Conservation (phyloP, 2,888 invertebrate genomes). For the Drosophila pseudotakahashii region DNA sequence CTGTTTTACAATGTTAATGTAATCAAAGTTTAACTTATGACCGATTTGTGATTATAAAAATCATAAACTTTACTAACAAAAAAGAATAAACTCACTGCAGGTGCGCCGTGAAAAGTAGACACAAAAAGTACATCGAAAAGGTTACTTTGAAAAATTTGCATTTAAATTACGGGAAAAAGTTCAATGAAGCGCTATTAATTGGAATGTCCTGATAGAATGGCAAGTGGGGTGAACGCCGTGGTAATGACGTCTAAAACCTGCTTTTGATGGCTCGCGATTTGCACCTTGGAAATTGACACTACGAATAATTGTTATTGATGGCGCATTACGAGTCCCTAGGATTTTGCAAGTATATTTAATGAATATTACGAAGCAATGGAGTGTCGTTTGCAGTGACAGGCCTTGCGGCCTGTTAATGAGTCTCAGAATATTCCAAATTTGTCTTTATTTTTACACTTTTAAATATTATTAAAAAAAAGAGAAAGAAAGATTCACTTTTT, state of each 20-base stretch:
- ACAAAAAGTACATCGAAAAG: slow-evolving; percentile 16
- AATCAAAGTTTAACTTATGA: slow-evolving; percentile 74
- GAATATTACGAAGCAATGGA: slow-evolving; percentile 12
- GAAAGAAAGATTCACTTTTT: no score
- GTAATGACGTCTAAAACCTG: slow-evolving; percentile 53
- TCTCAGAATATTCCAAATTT: neutral
- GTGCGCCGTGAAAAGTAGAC: slow-evolving; percentile 39
- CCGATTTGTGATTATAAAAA: slow-evolving; percentile 74
- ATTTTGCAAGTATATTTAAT: slow-evolving; percentile 11
- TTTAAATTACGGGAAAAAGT: slow-evolving; percentile 70
- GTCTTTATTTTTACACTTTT: no score
- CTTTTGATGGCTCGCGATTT: slow-evolving; percentile 56
- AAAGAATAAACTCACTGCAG: slow-evolving; percentile 51
- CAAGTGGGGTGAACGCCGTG: slow-evolving; percentile 14
- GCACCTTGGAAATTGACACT: slow-evolving; percentile 31
- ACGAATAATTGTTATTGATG: slow-evolving; percentile 72
- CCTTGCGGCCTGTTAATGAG: slow-evolving; percentile 23
- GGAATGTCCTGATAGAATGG: slow-evolving; percentile 60
- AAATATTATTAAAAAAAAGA: no score
- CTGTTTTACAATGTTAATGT: slow-evolving; percentile 76
- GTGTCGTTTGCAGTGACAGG: slow-evolving; percentile 16
- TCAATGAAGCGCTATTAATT: slow-evolving; percentile 76
- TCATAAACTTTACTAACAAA: slow-evolving; percentile 43
- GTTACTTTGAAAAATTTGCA: slow-evolving; percentile 64
- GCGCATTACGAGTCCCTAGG: slow-evolving; percentile 55